Evolutionary conservation across 2,797 vertebrate genomes (phyloP).

Genomic region (Pipistrellus kuhlii): DNA sequence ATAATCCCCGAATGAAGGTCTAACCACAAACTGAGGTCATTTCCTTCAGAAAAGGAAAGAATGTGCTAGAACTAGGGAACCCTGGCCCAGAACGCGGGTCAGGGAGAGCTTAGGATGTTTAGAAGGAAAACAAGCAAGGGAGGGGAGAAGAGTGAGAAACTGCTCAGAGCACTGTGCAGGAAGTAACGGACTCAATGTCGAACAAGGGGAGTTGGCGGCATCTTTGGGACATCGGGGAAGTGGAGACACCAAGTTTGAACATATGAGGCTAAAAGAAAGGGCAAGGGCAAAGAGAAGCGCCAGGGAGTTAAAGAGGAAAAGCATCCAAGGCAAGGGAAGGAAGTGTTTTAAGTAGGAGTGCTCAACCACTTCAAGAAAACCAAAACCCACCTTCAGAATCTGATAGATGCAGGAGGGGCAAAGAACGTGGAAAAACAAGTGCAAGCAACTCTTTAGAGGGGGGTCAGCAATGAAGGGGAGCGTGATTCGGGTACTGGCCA

Average conservation of each 20-base stretch:
- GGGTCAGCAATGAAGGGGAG: background rate
- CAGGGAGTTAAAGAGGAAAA: constrained; percentile 43
- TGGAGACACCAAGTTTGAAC: constrained; percentile 7
- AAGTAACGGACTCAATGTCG: background rate
- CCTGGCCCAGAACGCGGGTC: constrained; percentile 23
- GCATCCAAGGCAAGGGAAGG: constrained; percentile 38
- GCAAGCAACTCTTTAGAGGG: background rate
- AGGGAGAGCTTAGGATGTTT: constrained; percentile 38
- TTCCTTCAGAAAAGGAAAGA: constrained; percentile 60
- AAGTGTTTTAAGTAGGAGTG: constrained; percentile 33
- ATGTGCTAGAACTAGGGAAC: constrained; percentile 37
- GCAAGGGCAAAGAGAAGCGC: constrained; percentile 41
- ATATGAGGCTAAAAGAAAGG: constrained; percentile 42
- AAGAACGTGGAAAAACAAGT: background rate
- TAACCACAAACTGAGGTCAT: constrained; percentile 61
- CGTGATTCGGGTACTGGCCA: background rate
- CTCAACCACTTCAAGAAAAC: constrained; percentile 56
- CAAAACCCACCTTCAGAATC: background rate
- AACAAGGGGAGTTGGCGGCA: background rate
- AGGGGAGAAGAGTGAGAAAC: background rate
- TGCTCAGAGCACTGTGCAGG: background rate
- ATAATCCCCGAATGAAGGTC: constrained; percentile 52
- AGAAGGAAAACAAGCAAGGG: constrained; percentile 26
- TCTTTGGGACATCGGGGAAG: constrained; percentile 22
- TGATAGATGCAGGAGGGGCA: background rate